Percentiles rank a stretch among this genome's conserved stretches.
phyloP scores from a whole-genome alignment of 1,140 invertebrate species.

The Mya arenaria region DNA sequence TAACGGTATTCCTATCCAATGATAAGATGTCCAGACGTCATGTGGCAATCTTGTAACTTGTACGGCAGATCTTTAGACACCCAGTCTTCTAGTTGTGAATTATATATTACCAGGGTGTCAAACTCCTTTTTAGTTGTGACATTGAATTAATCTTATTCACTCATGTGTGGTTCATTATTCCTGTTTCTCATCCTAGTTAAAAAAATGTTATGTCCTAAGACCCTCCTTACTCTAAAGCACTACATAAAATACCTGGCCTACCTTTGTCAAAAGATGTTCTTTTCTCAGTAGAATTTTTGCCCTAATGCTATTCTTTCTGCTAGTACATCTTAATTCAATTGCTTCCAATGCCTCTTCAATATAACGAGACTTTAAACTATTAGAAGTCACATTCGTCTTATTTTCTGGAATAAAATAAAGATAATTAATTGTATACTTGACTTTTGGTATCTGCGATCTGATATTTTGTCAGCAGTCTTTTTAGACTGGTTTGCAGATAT shows the following conservation, averaged over 20 bases:
- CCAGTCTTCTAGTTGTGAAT: too few species aligned
- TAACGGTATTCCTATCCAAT: too few species aligned
- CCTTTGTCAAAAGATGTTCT: slow-evolving; percentile 46
- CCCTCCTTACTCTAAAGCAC: background rate
- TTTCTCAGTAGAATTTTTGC: slow-evolving; percentile 26
- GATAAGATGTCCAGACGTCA: too few species aligned
- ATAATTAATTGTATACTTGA: too few species aligned
- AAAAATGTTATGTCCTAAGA: background rate
- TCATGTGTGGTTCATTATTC: background rate
- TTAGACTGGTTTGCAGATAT: too few species aligned
- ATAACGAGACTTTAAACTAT: background rate
- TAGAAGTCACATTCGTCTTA: too few species aligned
- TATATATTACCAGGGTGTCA: background rate
- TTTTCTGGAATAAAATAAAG: background rate
- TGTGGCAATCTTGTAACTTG: too few species aligned
- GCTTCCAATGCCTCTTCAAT: slow-evolving; percentile 33
- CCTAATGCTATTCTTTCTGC: slow-evolving; percentile 35
- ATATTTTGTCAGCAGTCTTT: too few species aligned
- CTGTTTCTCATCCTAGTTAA: background rate
- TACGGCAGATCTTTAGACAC: too few species aligned
- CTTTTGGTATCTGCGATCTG: too few species aligned
- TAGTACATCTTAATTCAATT: slow-evolving; percentile 23
- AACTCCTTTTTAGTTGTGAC: background rate
- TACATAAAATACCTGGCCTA: background rate
- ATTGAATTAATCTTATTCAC: background rate